A percentile compares a stretch with the other conserved stretches of the same genome.
Conservation (phyloP, 2,113 vertebrate genomes). For the Ammodytes marinus region DNA sequence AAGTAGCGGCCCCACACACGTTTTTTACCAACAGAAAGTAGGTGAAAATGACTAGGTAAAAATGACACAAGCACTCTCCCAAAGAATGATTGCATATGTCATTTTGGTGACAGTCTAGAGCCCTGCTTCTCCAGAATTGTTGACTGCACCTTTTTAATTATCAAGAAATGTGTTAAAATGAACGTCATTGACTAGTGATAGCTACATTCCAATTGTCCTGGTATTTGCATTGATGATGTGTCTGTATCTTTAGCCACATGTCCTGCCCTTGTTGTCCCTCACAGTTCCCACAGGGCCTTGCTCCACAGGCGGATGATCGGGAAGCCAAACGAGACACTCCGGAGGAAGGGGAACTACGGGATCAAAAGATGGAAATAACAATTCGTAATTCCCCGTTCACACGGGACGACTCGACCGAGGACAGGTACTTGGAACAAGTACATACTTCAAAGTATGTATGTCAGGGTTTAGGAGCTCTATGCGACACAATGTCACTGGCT, state of each 20-base stretch:
- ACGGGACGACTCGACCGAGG: slow-evolving; percentile 95
- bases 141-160: no score
- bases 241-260: background rate
- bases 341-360: slow-evolving; percentile 98
- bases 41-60: no score
- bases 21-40: no score
- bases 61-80: no score
- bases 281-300: slow-evolving; percentile 70
- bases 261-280: slow-evolving; percentile 19
- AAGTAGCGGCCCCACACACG: no score
- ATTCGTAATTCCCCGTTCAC: slow-evolving; percentile 96
- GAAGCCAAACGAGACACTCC: slow-evolving; percentile 97
- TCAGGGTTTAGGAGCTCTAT: background rate
- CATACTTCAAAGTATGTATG: background rate
- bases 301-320: slow-evolving; percentile 95
- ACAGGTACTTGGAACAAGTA: slow-evolving; percentile 85
- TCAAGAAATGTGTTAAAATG: background rate
- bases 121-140: no score
- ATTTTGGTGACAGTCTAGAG: no score
- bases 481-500: background rate
- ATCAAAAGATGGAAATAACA: slow-evolving; percentile 98
- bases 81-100: no score
- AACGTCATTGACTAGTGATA: background rate
- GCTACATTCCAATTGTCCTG: background rate
- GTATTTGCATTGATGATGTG: background rate